A percentile compares a stretch with the other conserved stretches of the same genome.
Conservation (phyloP, 2,888 invertebrate species). For the Monoplex corrugatus region DNA sequence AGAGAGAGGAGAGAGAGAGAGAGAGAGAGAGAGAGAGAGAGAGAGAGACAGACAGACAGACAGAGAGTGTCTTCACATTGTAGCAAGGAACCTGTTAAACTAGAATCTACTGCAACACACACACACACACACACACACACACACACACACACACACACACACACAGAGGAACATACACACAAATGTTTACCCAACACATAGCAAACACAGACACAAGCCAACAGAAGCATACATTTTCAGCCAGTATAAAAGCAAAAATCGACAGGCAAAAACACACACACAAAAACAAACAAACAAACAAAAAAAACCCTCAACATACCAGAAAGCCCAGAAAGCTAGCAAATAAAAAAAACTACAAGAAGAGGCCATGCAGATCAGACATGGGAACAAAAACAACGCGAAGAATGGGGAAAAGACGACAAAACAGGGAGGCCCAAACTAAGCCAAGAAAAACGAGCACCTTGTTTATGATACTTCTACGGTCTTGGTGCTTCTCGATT, state of each 20-base stretch:
- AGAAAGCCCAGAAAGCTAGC: conserved; percentile 14
- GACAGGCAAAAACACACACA: no score
- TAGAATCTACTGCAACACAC: not conserved
- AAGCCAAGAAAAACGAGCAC: conserved; percentile 52
- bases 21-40: not conserved
- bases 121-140: not conserved
- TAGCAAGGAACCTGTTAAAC: not conserved
- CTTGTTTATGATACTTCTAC: conserved; percentile 71
- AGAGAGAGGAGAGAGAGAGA: not conserved
- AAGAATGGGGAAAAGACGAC: no score
- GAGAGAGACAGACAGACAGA: not conserved
- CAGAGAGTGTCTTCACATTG: not conserved
- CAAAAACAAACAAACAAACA: no score
- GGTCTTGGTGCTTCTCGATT: conserved; percentile 71
- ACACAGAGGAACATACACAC: not conserved
- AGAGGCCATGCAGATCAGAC: not conserved
- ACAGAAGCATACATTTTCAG: no score
- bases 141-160: not conserved
- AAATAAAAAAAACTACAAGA: conserved; percentile 4
- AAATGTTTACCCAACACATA: not conserved
- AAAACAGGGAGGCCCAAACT: no score
- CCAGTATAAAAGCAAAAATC: no score
- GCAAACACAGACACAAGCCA: no score
- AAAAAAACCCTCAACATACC: no score
- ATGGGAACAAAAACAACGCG: not conserved